Conservation (phyloP, 1,140 invertebrate genomes). For the Hyles vespertilio region DNA sequence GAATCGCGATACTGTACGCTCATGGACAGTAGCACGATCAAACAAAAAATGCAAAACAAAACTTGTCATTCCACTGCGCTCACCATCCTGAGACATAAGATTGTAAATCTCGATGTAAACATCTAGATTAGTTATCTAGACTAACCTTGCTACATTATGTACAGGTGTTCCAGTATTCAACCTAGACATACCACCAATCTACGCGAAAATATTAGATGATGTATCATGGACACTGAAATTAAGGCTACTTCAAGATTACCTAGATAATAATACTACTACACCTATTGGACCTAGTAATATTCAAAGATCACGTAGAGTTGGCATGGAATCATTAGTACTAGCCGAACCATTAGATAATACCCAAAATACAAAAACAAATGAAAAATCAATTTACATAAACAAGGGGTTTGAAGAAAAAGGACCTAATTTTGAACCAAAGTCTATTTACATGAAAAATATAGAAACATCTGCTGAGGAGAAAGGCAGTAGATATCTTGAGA, state of each 20-base stretch:
- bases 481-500: background rate
- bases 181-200: constrained; percentile 1
- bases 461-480: too few relatives aligned
- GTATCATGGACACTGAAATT: constrained; percentile 36
- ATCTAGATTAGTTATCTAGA: too few relatives aligned
- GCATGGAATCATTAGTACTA: background rate
- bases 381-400: background rate
- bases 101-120: too few relatives aligned
- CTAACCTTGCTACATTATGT: too few relatives aligned
- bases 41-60: too few relatives aligned
- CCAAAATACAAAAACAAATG: background rate
- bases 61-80: too few relatives aligned
- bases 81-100: too few relatives aligned
- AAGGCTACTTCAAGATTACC: constrained; percentile 24
- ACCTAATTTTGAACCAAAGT: background rate
- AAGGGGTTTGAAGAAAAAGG: background rate
- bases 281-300: background rate
- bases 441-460: too few relatives aligned
- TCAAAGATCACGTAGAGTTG: background rate
- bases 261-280: background rate
- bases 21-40: too few relatives aligned
- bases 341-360: background rate
- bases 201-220: constrained; percentile 28
- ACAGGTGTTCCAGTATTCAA: background rate
- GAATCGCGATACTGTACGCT: too few relatives aligned